Base-by-base conservation (phyloP, 2,113 vertebrate genomes). In the Chlorodrepanis virens region DNA sequence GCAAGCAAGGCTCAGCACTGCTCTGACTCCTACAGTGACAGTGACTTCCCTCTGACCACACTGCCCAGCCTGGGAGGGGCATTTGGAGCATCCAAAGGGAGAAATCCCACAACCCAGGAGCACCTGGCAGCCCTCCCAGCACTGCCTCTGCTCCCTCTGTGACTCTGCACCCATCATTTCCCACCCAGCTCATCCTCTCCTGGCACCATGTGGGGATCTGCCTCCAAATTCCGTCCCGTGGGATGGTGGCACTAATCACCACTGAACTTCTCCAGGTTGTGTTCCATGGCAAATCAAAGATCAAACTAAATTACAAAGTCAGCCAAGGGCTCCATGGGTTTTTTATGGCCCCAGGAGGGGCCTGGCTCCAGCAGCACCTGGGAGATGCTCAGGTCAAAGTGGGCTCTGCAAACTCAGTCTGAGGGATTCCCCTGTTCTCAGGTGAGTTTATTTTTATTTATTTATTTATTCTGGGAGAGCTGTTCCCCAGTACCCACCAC, bases 71-170 rank as follows among this genome's bases (percentile, higher is more conserved):
- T 7, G 42, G 28, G 23, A 80, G 23, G 33, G 10, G 57, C 31
- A 29, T 57, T 21, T 20, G 59, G 40, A 61, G 63, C 64, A 69
- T 4, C 45, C 50, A 16, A 0, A 21, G 40, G 78, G 52, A 52
- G 37, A 52, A 31, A 40, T 8, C 16, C 45, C 59, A n/a, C 1
- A 4, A 33, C n/a, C 61, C 42, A 28, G 63, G n/a, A 60, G n/a
- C 50, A 22, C 7, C 19, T 50, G 65, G 83, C 68, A 78, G 5
- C 29, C 29, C 47, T 33, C 20, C 4, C 0, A 42, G 33, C 22
- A 3, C 15, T 10, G 3, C 12, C 5, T 0, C 5, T 7, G 14
- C 11, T 14, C 13, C 28, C 53, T 22, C 24, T 2, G 1, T 3
- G 39, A 8, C 35, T 4, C 44, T 5, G 16, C 0, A 3, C n/a